A percentile compares a stretch with the other conserved stretches of the same genome.
phyloP scores from a whole-genome alignment of 1,140 invertebrate genomes.

The Apis laboriosa region DNA sequence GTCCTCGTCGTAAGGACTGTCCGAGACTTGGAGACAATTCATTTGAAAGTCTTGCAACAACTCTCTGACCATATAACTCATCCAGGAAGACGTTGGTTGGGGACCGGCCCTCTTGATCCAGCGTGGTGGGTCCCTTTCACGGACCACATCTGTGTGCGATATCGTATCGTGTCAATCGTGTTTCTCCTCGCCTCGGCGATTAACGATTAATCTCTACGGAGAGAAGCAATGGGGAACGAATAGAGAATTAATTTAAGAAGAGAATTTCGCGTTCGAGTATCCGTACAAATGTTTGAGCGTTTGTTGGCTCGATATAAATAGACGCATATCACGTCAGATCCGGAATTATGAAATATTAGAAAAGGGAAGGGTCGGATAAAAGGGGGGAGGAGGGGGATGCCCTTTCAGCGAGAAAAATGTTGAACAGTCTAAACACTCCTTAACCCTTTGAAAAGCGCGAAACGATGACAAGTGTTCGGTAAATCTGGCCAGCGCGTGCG shows the following conservation, averaged over 20 bases:
- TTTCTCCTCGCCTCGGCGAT: background rate
- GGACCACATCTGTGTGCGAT: slow-evolving; percentile 85
- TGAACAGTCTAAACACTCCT: background rate
- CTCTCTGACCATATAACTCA: slow-evolving; percentile 92
- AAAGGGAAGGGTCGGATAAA: background rate
- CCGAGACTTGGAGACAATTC: slow-evolving; percentile 91
- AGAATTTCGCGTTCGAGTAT: background rate
- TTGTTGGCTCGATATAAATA: too few species aligned
- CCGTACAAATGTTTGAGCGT: background rate
- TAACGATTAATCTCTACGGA: background rate
- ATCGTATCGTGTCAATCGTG: background rate
- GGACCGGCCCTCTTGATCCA: slow-evolving; percentile 91
- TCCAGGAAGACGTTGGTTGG: slow-evolving; percentile 92
- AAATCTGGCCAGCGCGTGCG: slow-evolving; percentile 29
- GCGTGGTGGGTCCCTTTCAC: slow-evolving; percentile 90
- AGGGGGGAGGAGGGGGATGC: background rate
- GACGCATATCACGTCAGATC: too few species aligned
- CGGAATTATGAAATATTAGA: background rate
- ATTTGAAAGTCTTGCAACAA: slow-evolving; percentile 92
- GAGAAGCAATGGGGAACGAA: background rate
- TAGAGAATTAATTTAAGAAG: background rate
- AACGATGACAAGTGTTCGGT: slow-evolving; percentile 4
- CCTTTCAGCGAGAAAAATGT: background rate
- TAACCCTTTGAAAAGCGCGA: slow-evolving; percentile 4
- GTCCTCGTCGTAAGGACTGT: slow-evolving; percentile 91